Evolutionary conservation across 2,888 invertebrate genomes (phyloP), one percentile per base, ranked within the genome.

Genomic region (Loripinus fragilis): DNA sequence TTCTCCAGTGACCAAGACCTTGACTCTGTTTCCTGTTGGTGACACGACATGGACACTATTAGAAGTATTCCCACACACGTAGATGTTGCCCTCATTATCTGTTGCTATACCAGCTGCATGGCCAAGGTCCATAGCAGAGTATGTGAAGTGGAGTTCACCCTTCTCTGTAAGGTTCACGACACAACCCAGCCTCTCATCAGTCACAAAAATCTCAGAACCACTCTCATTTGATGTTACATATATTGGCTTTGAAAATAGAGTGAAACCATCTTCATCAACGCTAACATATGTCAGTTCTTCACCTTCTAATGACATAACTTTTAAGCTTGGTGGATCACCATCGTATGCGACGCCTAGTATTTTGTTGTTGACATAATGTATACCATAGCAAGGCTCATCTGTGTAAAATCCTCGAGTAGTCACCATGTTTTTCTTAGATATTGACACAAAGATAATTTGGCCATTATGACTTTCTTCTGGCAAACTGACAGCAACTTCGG

Each of bases 161-260:
- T 76, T 80, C 74, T 86, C 86, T 20, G 77, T 83, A 25, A 87
- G 65, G 17, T 78, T 83, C 15, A 84, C 81, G 0, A 87, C 72
- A 55, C 81, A 81, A 0, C 86, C 85, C 1, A 81, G 80, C 30
- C 87, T 38, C 66, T 87, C 87, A 48, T 87, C 87, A 1, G 86
- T 74, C 2, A 86, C 80, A 64, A 83, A 87, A 20, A 87, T 85
- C 33, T 83, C 64, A 5, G 80, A 71, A 0, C 78, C 84, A 28
- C 83, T 78, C 1, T 50, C 30, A 12, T 83, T 82, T 12, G 85
- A 77, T 10, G 86, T 81, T 12, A 87, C 85, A 25, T 87, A 87
- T 5, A 86, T 72, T 0, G 87, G 87, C n/a, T 86, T 83, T 10
- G 86, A 86, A 70, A 87, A 87, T 23, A 87, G 45, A n/a, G 83